A percentile compares a stretch with the other conserved stretches of the same genome.
phyloP scores from a whole-genome alignment of 2,113 vertebrate genomes.

The Grammomys dolichurus region DNA sequence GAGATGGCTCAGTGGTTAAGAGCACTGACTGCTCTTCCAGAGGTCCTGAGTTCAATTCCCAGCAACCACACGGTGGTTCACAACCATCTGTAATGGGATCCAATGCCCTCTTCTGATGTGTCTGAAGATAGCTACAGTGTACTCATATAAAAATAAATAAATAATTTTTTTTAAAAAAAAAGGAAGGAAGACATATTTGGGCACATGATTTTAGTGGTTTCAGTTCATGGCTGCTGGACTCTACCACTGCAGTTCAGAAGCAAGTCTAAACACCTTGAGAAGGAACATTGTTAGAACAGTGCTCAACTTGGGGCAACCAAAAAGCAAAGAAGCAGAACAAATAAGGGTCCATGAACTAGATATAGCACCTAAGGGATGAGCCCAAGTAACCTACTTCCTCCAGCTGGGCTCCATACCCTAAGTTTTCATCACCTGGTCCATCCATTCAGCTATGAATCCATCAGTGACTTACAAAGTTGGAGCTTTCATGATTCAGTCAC shows the following conservation, averaged over 20 bases:
- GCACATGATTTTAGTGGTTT: background rate
- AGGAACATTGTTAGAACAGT: background rate
- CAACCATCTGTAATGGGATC: too few species aligned
- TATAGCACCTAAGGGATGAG: background rate
- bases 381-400: background rate
- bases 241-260: background rate
- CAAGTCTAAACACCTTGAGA: background rate
- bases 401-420: background rate
- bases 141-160: too few species aligned
- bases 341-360: background rate
- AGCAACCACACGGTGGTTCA: too few species aligned
- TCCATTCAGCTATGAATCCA: background rate
- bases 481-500: background rate
- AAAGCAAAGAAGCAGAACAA: background rate
- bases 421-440: background rate
- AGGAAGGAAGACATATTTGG: background rate
- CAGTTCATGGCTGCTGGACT: background rate
- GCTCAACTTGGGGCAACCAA: background rate
- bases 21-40: too few species aligned
- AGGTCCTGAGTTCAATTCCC: too few species aligned
- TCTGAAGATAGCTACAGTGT: too few species aligned
- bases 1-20: too few species aligned
- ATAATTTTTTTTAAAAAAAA: background rate
- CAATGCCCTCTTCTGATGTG: too few species aligned
- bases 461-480: background rate